Base-by-base conservation (phyloP, 2,797 vertebrate species). In the Lagocephalus sceleratus region DNA sequence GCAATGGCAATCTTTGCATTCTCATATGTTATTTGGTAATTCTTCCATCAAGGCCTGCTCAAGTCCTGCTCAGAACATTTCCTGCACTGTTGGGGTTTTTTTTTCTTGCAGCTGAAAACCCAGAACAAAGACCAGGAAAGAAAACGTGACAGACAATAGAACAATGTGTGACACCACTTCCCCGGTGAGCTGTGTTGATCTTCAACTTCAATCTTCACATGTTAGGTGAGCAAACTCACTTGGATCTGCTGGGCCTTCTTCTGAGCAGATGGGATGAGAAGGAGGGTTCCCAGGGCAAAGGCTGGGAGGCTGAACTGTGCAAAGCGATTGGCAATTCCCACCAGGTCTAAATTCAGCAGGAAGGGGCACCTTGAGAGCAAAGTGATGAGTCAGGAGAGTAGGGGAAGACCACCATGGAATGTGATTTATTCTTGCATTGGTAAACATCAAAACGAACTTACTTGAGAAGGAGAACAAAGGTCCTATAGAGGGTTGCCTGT, bases 251-350 rank as follows among this genome's bases (percentile, higher is more conserved):
- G 91, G 20, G 83, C 73, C 62, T 89, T 89, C 69, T 93, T 95
- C 60, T 85, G 85, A 12, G 87, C 68, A 75, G 92, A 92, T 26
- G 94, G 94, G 78, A 94, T 90, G 58, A 98, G 89, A 51, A 94
- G 72, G 0, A 99, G 92, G 6, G 94, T 93, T 15, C 94, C 96
- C 54, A 98, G 66, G 9, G 95, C 92, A 45, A 95, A 94, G 1
- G 93, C 94, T 0, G 90, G 90, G 23, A 98, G 90, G 57, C 88
- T 92, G 57, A 96, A 71, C 83, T 96, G 94, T n/a, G 90, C 86
- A 5, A 94, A 98, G 41, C 94, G 93, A 69, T 93, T 95, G 20
- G 96, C 94, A 45, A 97, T 92, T 53, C 92, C 92, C 0, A 92
- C 79, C 66, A 98, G 63, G 79, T 98, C 95, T 63, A 98, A 79